Percentiles rank a stretch among this genome's conserved stretches.
phyloP scores from a whole-genome alignment of 1,140 invertebrate species.

The Drosophila erecta region DNA sequence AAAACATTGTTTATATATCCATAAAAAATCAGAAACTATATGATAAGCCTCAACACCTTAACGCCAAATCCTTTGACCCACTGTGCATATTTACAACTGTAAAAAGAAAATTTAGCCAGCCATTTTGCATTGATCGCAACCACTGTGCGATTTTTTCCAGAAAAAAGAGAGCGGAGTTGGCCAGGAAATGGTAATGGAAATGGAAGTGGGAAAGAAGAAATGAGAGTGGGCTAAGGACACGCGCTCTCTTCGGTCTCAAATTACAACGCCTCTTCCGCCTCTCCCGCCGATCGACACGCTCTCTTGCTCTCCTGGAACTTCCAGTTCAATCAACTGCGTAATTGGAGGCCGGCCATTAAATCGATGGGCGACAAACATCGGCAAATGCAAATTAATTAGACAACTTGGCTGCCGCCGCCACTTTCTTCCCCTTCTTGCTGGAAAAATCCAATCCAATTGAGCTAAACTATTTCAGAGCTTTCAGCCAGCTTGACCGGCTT shows the following conservation, averaged over 20 bases:
- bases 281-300: background rate
- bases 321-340: slow-evolving; percentile 69
- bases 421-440: slow-evolving; percentile 3
- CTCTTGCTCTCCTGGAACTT: slow-evolving; percentile 4
- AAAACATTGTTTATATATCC: background rate
- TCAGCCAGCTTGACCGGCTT: slow-evolving; percentile 57
- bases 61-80: too few relatives aligned
- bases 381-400: slow-evolving; percentile 72
- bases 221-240: slow-evolving; percentile 15
- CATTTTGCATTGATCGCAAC: background rate
- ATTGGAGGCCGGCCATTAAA: slow-evolving; percentile 64
- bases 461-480: slow-evolving; percentile 53
- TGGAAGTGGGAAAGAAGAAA: background rate
- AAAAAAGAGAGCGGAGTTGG: background rate
- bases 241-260: slow-evolving; percentile 7
- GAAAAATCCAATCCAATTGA: slow-evolving; percentile 44
- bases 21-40: background rate
- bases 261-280: slow-evolving; percentile 8
- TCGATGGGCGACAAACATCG: slow-evolving; percentile 55
- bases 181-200: slow-evolving; percentile 12
- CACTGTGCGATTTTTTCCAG: slow-evolving; percentile 5
- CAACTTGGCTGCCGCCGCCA: slow-evolving; percentile 15
- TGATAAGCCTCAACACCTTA: too few relatives aligned
- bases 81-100: too few relatives aligned
- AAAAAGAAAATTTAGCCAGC: too few relatives aligned